Evolutionary conservation across 2,797 vertebrate genomes (phyloP), one percentile per base, ranked within the genome.

Genomic region (Carcharodon carcharias): DNA sequence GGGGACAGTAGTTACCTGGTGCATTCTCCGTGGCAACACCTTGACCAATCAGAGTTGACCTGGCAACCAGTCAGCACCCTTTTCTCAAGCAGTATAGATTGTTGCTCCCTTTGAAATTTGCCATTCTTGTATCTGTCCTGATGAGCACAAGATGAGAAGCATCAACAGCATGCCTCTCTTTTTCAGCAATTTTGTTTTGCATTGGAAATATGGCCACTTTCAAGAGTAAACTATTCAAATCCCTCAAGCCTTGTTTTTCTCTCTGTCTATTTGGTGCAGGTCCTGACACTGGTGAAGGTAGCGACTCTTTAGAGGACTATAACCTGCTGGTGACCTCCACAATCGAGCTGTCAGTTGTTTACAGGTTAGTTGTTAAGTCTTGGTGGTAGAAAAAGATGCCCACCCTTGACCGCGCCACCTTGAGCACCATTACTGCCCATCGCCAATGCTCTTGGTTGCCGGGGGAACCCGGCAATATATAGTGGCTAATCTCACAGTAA

Each of bases 261-360:
- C 71, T n/a, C 69, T 71, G 23, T 71, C 28, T 35, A 2, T 23
- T 50, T 45, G 40, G 1, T 54, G 87, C 45, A 95, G 93, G 8
- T 71, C 28, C 23, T 54, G 28, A 35, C 9, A 0, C 65, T 2
- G 67, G 12, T 31, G 40, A 54, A 54, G 93, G 26, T n/a, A 8
- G 9, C 0, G 21, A 1, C 40, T 50, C 31, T 71, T 12, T 71
- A 4, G 96, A 97, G 35, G 97, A 98, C 56, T 98, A 98, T 97
- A 98, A 98, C 28, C 97, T 99, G 31, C 97, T 99, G 5, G 98
- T 99, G 54, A 98, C 98, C 97, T 99, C 99, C 96, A 98, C 98
- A 16, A 97, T 99, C 96, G 99, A 99, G 96, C 98, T 98, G 61
- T 98, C 98, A 0, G 98, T 99, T 4, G 98, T 99, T n/a, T 99